Evolutionary conservation across 2,888 invertebrate species (phyloP), one percentile per base, ranked within the genome.

Genomic region (Trilocha varians): DNA sequence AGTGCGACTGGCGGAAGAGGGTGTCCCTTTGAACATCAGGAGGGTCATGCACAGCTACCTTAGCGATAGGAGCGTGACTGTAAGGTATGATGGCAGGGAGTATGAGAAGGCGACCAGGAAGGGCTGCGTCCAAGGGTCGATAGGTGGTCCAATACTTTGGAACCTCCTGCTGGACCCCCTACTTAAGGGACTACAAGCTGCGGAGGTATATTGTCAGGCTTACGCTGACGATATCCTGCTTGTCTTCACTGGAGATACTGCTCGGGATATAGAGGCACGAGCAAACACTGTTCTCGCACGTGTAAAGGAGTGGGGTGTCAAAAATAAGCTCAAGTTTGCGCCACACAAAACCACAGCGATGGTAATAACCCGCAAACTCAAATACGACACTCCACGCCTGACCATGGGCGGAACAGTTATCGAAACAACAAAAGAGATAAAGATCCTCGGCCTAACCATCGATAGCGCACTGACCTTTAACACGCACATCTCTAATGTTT

Each of bases 271-370:
- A 0, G 16, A 47, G 14, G 4, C 5, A 16, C 32, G 16, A 0
- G 48, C 51, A 1, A 52, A 51, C 40, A 44, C 41, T 14, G 45
- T 45, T 2, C 50, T 54, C 13, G 35, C 13, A 5, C 15, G 13
- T 13, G 35, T 15, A 44, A 42, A 42, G 41, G 46, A 45, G 46
- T 48, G 48, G 48, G 48, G 48, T 48, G 46, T 48, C 48, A 48
- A 47, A 47, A 50, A 48, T 48, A 47, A 47, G n/a, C n/a, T n/a
- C n/a, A n/a, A n/a, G n/a, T n/a, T n/a, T n/a, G n/a, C n/a, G n/a
- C n/a, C n/a, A n/a, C 47, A 48, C 50, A 45, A 47, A 50, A 48
- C 50, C 48, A 47, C 48, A 48, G 48, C 47, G 46, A 50, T 46
- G 48, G 45, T 46, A 48, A 48, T 48, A 47, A 47, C 48, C 46